phyloP scores from a whole-genome alignment of 2,113 vertebrate genomes.

The Rousettus leschenaultii region DNA sequence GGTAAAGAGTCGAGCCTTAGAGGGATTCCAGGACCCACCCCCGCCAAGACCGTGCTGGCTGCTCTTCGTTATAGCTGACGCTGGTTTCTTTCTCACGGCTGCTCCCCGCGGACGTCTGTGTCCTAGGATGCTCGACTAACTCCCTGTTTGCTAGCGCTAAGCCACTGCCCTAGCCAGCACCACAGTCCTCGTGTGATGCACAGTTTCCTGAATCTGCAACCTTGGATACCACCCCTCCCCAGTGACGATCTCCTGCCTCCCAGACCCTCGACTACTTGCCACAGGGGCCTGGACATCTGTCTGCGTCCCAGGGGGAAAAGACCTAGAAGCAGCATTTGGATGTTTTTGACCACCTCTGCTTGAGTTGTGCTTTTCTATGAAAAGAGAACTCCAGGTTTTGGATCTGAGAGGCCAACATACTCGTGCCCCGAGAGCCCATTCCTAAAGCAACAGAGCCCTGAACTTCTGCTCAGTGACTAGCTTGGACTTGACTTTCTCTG shows the following conservation, averaged over 20 bases:
- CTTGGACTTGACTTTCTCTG: not conserved
- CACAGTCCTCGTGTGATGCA: not conserved
- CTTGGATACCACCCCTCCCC: not conserved
- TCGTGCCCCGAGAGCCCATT: not conserved
- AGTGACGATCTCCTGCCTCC: not conserved
- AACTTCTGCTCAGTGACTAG: not conserved
- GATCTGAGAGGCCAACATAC: not conserved
- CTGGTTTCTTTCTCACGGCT: not conserved
- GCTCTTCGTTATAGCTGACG: not conserved
- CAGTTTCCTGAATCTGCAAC: not conserved
- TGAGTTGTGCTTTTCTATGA: not conserved
- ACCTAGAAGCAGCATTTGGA: not conserved
- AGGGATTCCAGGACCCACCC: not conserved
- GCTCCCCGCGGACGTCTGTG: not conserved
- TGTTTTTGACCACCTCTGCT: not conserved
- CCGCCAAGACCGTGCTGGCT: no score
- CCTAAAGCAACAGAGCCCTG: not conserved
- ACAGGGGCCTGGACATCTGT: not conserved
- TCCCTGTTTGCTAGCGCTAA: not conserved
- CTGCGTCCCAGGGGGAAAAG: not conserved
- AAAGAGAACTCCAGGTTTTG: not conserved
- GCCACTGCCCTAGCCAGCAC: not conserved
- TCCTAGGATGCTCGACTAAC: not conserved
- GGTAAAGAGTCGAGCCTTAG: no score
- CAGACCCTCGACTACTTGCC: not conserved